Evolutionary conservation across 1,140 invertebrate species (phyloP).

Genomic region (Charaxes varanes): DNA sequence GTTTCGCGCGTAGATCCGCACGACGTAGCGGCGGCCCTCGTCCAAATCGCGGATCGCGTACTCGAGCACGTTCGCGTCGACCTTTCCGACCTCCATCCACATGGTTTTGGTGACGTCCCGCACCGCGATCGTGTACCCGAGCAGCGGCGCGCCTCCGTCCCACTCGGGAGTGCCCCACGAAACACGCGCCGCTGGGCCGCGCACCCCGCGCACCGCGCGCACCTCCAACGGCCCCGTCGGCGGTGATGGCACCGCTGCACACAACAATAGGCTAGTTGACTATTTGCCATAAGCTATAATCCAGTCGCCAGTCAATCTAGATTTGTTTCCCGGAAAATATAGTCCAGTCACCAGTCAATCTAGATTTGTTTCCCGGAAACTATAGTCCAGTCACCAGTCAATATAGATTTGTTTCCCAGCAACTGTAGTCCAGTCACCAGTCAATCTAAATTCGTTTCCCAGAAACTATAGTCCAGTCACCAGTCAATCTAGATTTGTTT

Average conservation of each 20-base stretch:
- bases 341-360: too few relatives aligned
- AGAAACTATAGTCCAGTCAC: too few relatives aligned
- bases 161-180: slow-evolving; percentile 95
- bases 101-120: slow-evolving; percentile 93
- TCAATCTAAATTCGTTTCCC: too few relatives aligned
- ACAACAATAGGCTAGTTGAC: background rate
- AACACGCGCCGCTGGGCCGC: slow-evolving; percentile 90
- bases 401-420: too few relatives aligned
- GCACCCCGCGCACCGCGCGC: slow-evolving; percentile 85
- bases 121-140: slow-evolving; percentile 94
- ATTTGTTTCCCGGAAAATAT: too few relatives aligned
- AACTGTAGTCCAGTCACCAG: too few relatives aligned
- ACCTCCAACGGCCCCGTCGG: slow-evolving; percentile 93
- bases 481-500: too few relatives aligned
- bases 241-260: slow-evolving; percentile 88
- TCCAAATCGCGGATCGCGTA: slow-evolving; percentile 90
- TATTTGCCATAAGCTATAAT: too few relatives aligned
- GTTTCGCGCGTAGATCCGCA: slow-evolving; percentile 94
- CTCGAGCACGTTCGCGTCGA: slow-evolving; percentile 86
- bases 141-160: slow-evolving; percentile 93
- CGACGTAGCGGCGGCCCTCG: slow-evolving; percentile 91
- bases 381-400: too few relatives aligned
- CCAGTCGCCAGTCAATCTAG: too few relatives aligned
- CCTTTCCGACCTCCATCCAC: slow-evolving; percentile 96
- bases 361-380: too few relatives aligned